Evolutionary conservation across 1,140 invertebrate genomes (phyloP), one percentile per base, ranked within the genome.

Genomic region (Leptinotarsa texana): DNA sequence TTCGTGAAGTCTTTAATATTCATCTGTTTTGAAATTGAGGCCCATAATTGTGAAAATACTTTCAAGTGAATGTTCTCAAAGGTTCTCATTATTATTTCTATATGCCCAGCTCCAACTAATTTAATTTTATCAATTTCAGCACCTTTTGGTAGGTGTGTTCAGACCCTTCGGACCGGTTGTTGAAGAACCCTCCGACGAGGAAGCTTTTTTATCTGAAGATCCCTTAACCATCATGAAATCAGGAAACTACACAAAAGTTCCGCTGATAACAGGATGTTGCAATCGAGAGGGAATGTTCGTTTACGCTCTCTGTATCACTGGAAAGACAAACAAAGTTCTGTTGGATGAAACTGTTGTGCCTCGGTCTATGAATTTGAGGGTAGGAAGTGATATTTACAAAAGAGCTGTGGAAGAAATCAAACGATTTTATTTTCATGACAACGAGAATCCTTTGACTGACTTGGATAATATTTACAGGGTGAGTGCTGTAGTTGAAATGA

Each of bases 251-350:
- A 83, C 86, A 85, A 74, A 82, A 84, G 83, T 89, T 4, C 87
- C 88, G 4, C 75, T 89, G 4, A 87, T 89, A 84, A 87, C 89
- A 15, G 88, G 88, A n/a, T 89, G 86, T 78, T 88, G 75, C 21
- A 78, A 77, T 63, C 76, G 77, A 73, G 82, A 83, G 63, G 84
- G 84, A 13, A 86, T 86, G 47, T 84, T 85, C 18, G 84, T 87
- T 67, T 84, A 85, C 62, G 81, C 82, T 0, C 66, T 86, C 67
- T 84, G 85, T 78, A 82, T 84, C 48, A 84, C 85, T 85, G 80
- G 85, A 5, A 79, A 81, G n/a, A 85, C 83, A 3, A 77, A 86
- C 42, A 77, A 78, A 63, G 62, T 76, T 62, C 75, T 74, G 65
- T 47, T 65, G 74, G 80, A 73, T 72, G 73, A 77, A 65, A 73